Base-by-base conservation (phyloP, 2,888 invertebrate genomes). In the Neuroscelio doddi region DNA sequence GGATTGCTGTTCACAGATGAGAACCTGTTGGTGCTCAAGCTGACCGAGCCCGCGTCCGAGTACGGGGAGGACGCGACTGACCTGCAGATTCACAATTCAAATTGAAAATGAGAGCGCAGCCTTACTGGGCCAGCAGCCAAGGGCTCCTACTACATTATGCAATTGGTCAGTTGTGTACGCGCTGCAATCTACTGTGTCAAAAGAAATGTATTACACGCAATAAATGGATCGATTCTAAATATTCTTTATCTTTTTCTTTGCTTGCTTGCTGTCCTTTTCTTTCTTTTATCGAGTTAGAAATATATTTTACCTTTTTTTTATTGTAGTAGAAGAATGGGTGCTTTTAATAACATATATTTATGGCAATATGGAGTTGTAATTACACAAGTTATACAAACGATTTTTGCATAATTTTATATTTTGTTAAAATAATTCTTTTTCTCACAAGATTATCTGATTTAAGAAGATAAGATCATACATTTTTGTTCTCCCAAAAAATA, bases 1-100 rank as follows among this genome's bases (percentile, higher is more conserved):
- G 53, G 17, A 64, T 61, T 68, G 49, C 65, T 64, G 57, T 64
- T 45, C 32, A 42, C 46, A 8, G 47, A 44, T n/a, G 57, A 69
- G 55, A 52, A 14, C 57, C 42, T 4, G 70, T 49, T 24, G 57
- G 39, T 30, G 21, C 47, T 49, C 10, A 72, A 59, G 10, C 64
- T 66, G 29, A 70, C 69, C 44, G 72, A 69, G 55, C 74, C 70
- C 67, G 70, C 36, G 64, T 79, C 77, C 67, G 74, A 73, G 77
- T 77, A 80, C 70, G 74, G 30, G 51, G 77, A 69, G 53, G 79
- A 78, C 64, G 78, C 77, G 71, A 81, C 78, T 77, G 82, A 81
- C 77, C 83, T 83, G 81, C 61, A 74, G 74, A 71, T 70, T 62
- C 70, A 73, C 55, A 61, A 29, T 56, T 3, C 8, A 63, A 66